Conservation (phyloP, 2,113 vertebrate genomes). For the Cygnus buccinator region DNA sequence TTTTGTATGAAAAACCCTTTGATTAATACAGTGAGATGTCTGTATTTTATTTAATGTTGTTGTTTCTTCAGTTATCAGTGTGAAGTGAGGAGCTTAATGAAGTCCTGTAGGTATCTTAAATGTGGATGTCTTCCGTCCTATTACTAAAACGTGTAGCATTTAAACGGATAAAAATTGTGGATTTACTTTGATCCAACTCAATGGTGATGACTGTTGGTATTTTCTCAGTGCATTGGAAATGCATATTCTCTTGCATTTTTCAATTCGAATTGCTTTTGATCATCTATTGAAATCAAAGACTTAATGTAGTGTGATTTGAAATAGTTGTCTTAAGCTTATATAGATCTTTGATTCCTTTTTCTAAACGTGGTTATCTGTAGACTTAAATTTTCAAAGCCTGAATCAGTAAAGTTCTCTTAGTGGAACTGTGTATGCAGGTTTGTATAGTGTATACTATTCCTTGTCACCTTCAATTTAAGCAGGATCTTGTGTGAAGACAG, state of each 20-base stretch:
- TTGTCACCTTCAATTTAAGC: not conserved
- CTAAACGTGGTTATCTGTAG: not conserved
- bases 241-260: not conserved
- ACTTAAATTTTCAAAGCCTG: not conserved
- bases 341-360: not conserved
- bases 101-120: not conserved
- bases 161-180: not conserved
- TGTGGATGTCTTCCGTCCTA: not conserved
- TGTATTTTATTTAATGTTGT: not conserved
- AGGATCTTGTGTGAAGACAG: not conserved
- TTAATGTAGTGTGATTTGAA: not conserved
- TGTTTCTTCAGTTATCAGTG: not conserved
- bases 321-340: not conserved
- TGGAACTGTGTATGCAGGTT: not conserved
- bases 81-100: not conserved
- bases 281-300: not conserved
- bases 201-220: not conserved
- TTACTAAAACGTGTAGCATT: not conserved
- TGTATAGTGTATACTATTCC: not conserved
- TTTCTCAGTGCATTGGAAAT: not conserved
- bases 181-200: not conserved
- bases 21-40: not conserved
- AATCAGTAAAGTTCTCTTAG: not conserved
- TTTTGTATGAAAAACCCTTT: not conserved
- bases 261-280: not conserved